Base-by-base conservation (phyloP, 2,797 vertebrate genomes). In the Esox masquinongy region DNA sequence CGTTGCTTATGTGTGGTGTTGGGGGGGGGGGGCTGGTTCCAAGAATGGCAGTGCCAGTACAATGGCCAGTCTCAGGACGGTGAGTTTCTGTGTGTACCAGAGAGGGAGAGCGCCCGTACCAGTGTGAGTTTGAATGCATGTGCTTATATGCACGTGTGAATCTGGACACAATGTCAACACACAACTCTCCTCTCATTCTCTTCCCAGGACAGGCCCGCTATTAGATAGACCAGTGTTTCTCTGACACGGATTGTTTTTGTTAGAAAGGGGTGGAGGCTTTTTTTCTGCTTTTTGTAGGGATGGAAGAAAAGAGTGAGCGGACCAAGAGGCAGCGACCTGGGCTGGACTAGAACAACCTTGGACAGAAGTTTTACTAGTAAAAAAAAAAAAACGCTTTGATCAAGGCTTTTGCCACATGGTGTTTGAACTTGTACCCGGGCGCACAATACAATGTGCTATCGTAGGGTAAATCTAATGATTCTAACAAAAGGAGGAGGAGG, bases 31-130 rank as follows among this genome's bases (percentile, higher is more conserved):
- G 67, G 59, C 6, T 26, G 43, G 43, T 47, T 31, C 29, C 59
- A 68, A 29, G 64, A 31, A 75, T 53, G 67, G 34, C 31, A 69
- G 36, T n/a, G 26, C 31, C 34, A 75, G 51, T 16, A 69, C 34
- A 75, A 69, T 56, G 74, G 50, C 8, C 6, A 53, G 16, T 56
- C 16, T 26, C 26, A 72, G 70, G 51, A n/a, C 12, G 14, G 39
- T 50, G 53, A 64, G 36, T 50, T 19, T 22, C 61, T 67, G 67
- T 68, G 56, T 34, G 36, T 64, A 15, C 39, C 24, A 68, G 47
- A 17, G 49, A 53, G 50, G 51, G 50, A 29, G 49, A 19, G 70
- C 15, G 11, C 12, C 17, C 31, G 50, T 72, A 53, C 53, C 29
- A 34, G 50, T 56, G 51, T 22, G 11, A 17, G 19, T 22, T 51